A percentile compares a stretch with the other conserved stretches of the same genome.
phyloP scores from a whole-genome alignment of 2,113 vertebrate species.

The Manacus vitellinus region DNA sequence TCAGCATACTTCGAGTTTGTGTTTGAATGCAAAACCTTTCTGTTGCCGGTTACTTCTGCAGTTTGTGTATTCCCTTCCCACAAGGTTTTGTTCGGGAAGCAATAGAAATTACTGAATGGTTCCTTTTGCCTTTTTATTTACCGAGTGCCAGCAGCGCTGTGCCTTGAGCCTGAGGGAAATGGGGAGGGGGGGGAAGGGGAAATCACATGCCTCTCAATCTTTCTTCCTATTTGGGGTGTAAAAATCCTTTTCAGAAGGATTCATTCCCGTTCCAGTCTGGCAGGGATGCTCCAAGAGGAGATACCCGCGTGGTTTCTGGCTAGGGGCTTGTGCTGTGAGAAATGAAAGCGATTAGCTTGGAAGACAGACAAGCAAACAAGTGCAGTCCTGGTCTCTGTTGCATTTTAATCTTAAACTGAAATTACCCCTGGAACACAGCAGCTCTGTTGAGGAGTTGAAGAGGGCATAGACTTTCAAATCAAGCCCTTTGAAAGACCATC shows the following conservation, averaged over 20 bases:
- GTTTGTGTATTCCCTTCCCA: conserved; percentile 22
- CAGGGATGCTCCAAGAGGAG: background rate
- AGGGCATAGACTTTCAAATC: background rate
- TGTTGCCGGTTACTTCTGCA: conserved; percentile 1
- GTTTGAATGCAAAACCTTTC: conserved; percentile 22
- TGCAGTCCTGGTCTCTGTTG: background rate
- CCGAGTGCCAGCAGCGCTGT: conserved; percentile 25
- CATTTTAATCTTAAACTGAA: conserved; percentile 40
- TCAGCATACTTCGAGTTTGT: background rate
- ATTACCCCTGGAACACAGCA: conserved; percentile 15
- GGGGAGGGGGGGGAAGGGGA: too few species aligned
- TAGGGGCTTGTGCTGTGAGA: background rate
- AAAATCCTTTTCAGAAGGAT: conserved; percentile 32
- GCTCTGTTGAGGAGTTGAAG: background rate
- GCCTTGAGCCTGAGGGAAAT: background rate
- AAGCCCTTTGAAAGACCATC: background rate
- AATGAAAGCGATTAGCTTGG: background rate
- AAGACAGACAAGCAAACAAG: background rate
- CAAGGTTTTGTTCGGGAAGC: conserved; percentile 36
- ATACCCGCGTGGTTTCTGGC: background rate
- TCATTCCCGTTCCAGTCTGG: conserved; percentile 4
- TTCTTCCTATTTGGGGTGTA: conserved; percentile 25
- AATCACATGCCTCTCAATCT: conserved; percentile 34
- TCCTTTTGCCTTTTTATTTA: conserved; percentile 49
- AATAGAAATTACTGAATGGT: conserved; percentile 39